Evolutionary conservation across 2,797 vertebrate species (phyloP).

Genomic region (Diglossa cyanea): DNA sequence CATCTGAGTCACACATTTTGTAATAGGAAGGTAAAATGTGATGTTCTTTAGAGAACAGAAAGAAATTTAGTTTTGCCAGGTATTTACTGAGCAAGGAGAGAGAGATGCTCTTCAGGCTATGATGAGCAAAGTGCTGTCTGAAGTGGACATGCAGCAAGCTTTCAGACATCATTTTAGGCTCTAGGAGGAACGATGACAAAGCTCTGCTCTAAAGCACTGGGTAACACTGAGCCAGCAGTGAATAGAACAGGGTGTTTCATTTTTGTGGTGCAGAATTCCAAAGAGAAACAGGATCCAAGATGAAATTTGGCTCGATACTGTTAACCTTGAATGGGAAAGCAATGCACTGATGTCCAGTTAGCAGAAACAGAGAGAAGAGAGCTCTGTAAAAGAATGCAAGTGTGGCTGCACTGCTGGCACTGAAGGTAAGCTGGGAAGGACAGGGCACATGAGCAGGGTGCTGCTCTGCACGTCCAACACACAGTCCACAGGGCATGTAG

Average conservation of each 20-base stretch:
- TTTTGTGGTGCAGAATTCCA: not conserved
- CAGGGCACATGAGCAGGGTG: fast-evolving
- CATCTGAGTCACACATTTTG: not conserved
- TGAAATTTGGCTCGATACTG: not conserved
- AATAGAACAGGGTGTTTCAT: not conserved
- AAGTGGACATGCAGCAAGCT: not conserved
- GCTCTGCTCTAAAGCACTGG: not conserved
- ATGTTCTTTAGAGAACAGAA: not conserved
- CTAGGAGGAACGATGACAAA: not conserved
- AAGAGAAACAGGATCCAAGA: not conserved
- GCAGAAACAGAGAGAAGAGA: not conserved
- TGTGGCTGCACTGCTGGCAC: not conserved
- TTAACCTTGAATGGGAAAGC: not conserved
- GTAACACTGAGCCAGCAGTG: not conserved
- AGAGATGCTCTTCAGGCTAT: not conserved
- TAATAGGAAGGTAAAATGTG: not conserved
- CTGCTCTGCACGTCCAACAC: not conserved
- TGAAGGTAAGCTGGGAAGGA: fast-evolving
- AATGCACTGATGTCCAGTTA: not conserved
- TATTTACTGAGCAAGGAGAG: not conserved
- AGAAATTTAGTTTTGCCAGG: not conserved
- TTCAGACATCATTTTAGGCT: not conserved
- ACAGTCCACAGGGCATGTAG: fast-evolving
- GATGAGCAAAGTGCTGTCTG: not conserved
- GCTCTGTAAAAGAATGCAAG: not conserved